These are phyloP conservation scores for Imbricaverruca yamaguchii DNA, from an alignment of 2,888 invertebrate genomes.

Conservation along the genomic window DNA sequence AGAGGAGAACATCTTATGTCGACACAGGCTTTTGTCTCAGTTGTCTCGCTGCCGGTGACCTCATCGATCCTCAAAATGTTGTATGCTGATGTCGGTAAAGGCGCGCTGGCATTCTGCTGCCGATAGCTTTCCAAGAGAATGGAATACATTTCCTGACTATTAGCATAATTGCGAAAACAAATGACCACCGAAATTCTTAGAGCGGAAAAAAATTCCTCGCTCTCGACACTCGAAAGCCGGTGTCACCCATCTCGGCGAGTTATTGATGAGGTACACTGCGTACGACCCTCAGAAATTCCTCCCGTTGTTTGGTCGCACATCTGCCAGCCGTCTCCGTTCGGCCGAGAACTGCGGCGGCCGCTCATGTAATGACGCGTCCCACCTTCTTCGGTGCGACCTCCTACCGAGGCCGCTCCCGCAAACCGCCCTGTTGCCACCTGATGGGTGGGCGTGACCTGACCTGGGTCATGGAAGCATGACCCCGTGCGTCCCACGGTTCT, in stretches of 20 bases:
- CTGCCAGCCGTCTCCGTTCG: neutral
- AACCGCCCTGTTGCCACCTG: neutral
- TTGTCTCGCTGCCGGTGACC: neutral
- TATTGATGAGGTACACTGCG: neutral
- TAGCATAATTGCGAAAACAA: slow-evolving; percentile 13
- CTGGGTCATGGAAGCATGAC: neutral
- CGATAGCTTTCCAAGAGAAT: neutral
- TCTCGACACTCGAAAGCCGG: neutral
- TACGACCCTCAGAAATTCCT: neutral
- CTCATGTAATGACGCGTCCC: neutral
- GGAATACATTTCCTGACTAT: neutral
- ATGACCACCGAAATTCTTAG: neutral
- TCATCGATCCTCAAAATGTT: neutral
- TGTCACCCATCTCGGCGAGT: neutral
- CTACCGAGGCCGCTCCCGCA: neutral
- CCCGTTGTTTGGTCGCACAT: neutral
- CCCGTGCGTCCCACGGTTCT: neutral
- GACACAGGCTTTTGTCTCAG: neutral
- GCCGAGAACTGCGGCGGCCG: neutral
- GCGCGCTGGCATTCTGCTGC: neutral
- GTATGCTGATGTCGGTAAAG: neutral
- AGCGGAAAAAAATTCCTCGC: neutral
- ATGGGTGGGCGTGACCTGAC: neutral
- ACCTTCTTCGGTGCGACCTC: neutral
- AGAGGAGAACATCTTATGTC: neutral